phyloP scores from a whole-genome alignment of 2,113 vertebrate genomes.

The Glaucomys volans region DNA sequence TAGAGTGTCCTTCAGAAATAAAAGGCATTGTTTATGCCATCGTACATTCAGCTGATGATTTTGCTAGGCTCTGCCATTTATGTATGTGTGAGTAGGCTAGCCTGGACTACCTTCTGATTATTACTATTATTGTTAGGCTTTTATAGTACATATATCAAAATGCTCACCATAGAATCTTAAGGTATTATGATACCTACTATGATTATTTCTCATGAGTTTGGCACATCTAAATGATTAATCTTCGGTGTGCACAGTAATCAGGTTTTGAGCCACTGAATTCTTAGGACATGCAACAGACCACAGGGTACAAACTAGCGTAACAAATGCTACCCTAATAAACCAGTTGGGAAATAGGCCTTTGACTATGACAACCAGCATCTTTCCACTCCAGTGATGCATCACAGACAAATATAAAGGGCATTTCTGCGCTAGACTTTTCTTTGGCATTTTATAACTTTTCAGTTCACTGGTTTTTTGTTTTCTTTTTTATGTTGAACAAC shows the following conservation, averaged over 20 bases:
- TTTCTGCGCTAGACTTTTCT: not conserved
- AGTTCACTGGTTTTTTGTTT: not conserved
- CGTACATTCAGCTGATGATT: not conserved
- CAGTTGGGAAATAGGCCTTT: not conserved
- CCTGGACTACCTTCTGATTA: not conserved
- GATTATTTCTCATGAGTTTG: slow-evolving; percentile 8
- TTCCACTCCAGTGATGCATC: not conserved
- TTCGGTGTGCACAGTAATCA: not conserved
- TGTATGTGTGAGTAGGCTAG: not conserved
- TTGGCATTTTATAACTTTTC: not conserved
- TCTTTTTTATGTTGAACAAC: not conserved
- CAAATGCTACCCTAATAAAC: not conserved
- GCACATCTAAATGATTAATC: not conserved
- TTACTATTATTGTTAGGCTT: not conserved
- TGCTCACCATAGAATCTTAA: not conserved
- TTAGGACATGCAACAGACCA: not conserved
- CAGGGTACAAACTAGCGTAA: not conserved
- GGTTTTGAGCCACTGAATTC: not conserved
- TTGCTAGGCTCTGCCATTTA: not conserved
- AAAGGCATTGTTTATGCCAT: not conserved
- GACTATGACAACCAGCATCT: not conserved
- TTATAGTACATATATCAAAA: not conserved
- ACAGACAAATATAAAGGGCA: not conserved
- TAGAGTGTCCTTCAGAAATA: not conserved
- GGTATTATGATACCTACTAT: not conserved